These are phyloP conservation scores for Phocoena phocoena DNA, from an alignment of 2,113 vertebrate genomes.

Conservation along the genomic window DNA sequence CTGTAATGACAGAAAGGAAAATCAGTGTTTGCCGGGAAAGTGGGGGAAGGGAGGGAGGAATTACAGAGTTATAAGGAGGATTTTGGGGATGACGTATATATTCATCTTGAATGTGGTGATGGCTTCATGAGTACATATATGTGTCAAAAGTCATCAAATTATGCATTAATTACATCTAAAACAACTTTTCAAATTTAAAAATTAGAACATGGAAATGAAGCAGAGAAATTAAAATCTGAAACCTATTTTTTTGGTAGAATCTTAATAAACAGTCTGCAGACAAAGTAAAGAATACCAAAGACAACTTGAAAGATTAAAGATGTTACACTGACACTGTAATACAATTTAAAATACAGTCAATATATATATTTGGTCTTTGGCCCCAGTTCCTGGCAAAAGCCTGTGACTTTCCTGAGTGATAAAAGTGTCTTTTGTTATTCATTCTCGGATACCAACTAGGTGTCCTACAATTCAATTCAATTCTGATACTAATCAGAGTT, in stretches of 20 bases:
- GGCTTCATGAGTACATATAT: neutral
- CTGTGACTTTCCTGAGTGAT: neutral
- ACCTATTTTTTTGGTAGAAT: neutral
- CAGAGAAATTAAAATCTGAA: conserved; percentile 20
- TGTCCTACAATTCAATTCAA: neutral
- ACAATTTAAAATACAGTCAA: neutral
- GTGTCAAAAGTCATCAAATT: neutral
- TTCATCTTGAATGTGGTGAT: neutral
- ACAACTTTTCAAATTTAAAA: neutral
- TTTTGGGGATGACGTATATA: neutral
- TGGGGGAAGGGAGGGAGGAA: neutral
- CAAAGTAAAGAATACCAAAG: neutral
- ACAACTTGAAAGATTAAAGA: neutral
- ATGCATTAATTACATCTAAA: neutral
- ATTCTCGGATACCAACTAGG: neutral
- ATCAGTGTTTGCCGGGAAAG: neutral
- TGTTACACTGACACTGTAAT: neutral
- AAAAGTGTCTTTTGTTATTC: neutral
- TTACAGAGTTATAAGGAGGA: neutral
- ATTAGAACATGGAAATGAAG: neutral
- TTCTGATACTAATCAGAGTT: neutral
- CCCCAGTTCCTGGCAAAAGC: neutral
- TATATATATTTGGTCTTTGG: neutral
- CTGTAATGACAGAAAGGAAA: neutral
- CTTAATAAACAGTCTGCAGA: neutral